These are phyloP conservation scores for Linepithema humile DNA, from an alignment of 1,140 invertebrate species.

Conservation along the genomic window DNA sequence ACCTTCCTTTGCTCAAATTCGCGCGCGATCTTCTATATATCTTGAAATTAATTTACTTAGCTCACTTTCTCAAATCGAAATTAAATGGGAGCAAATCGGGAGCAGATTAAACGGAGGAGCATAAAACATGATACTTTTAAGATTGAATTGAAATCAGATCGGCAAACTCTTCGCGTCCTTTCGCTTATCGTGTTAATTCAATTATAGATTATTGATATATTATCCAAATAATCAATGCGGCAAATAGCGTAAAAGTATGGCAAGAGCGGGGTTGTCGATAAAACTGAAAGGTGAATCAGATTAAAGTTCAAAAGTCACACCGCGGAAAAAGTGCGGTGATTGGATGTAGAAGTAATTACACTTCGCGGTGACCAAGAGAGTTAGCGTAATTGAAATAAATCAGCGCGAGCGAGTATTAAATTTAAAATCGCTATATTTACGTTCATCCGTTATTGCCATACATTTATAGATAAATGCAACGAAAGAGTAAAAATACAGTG, in stretches of 20 bases:
- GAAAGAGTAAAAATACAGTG: not conserved
- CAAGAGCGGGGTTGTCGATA: slow-evolving; percentile 33
- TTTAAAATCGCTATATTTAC: slow-evolving; percentile 26
- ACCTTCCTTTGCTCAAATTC: not conserved
- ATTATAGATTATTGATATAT: slow-evolving; percentile 23
- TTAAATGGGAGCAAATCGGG: not conserved
- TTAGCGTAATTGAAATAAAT: slow-evolving; percentile 54
- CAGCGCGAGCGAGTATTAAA: slow-evolving; percentile 39
- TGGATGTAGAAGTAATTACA: slow-evolving; percentile 46
- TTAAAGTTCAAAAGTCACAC: slow-evolving; percentile 50
- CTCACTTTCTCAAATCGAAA: not conserved
- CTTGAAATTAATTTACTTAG: slow-evolving; percentile 48
- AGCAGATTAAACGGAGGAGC: not conserved
- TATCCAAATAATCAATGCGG: slow-evolving; percentile 22
- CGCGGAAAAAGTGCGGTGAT: slow-evolving; percentile 35
- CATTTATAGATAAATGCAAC: not conserved
- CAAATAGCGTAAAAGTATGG: slow-evolving; percentile 34
- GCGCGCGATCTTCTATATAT: not conserved
- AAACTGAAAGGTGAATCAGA: slow-evolving; percentile 34
- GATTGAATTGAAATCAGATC: too few relatives aligned
- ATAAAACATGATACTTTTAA: too few relatives aligned
- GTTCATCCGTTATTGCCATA: not conserved
- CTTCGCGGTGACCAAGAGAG: slow-evolving; percentile 35
- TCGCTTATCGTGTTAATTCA: not conserved
- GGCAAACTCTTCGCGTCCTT: too few relatives aligned